phyloP scores from a whole-genome alignment of 1,140 invertebrate species.

The Uloborus diversus region DNA sequence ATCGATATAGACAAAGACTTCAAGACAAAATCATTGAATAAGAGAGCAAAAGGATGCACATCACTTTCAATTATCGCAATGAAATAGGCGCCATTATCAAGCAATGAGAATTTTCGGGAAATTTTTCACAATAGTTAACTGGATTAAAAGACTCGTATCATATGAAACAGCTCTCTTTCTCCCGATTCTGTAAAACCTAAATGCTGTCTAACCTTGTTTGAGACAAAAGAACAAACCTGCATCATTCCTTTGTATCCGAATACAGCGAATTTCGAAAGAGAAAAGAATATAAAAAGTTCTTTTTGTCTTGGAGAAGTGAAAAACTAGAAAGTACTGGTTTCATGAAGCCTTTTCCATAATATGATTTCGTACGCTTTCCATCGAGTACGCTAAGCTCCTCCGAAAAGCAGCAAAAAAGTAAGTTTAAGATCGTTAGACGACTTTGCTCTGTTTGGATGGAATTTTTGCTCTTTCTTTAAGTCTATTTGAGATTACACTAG shows the following conservation, averaged over 20 bases:
- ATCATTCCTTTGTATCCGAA: constrained; percentile 37
- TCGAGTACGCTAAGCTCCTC: background rate
- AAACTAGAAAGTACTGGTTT: background rate
- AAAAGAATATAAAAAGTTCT: background rate
- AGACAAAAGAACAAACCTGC: constrained; percentile 19
- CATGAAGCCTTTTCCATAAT: constrained; percentile 11
- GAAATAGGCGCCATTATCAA: no score
- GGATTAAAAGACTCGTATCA: constrained; percentile 38
- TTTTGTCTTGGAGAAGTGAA: constrained; percentile 1
- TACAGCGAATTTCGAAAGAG: constrained; percentile 10
- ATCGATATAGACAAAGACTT: no score
- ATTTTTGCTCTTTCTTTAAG: constrained; percentile 33
- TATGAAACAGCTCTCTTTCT: constrained; percentile 22
- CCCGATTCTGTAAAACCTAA: background rate
- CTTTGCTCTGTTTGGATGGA: constrained; percentile 29
- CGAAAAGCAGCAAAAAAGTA: constrained; percentile 22
- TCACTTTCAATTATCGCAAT: no score
- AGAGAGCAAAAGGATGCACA: no score
- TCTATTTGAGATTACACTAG: constrained; percentile 43
- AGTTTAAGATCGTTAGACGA: constrained; percentile 27
- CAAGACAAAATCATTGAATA: no score
- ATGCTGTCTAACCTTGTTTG: constrained; percentile 39
- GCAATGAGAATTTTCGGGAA: no score
- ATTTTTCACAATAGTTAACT: no score
- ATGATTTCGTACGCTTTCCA: constrained; percentile 48